Conservation (phyloP, 2,113 vertebrate species). For the Pogonocichla stellata region DNA sequence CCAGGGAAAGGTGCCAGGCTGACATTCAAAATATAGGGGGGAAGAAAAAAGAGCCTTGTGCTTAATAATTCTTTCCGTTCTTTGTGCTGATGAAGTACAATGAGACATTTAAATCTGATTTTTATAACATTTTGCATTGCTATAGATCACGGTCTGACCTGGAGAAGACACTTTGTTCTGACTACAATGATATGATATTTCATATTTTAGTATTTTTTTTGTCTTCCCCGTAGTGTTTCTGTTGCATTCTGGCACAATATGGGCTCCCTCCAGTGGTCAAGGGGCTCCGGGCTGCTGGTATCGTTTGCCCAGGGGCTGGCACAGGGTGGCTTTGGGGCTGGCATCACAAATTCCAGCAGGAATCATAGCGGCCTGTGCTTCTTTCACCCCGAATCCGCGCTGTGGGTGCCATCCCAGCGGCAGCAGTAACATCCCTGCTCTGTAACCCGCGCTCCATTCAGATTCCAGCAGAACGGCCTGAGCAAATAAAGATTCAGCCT, state of each 20-base stretch:
- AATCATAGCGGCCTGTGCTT: rapidly evolving
- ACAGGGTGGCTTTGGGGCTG: neutral
- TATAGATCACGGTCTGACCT: neutral
- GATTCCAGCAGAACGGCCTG: neutral
- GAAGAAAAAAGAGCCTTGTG: neutral
- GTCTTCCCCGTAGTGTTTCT: neutral
- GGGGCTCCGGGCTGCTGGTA: neutral
- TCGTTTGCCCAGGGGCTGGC: neutral
- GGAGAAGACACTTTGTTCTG: slow-evolving; percentile 30
- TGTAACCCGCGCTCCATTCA: rapidly evolving
- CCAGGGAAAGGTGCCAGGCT: neutral
- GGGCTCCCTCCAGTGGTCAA: slow-evolving; percentile 72
- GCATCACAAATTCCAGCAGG: rapidly evolving
- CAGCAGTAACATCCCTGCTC: neutral
- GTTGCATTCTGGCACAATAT: slow-evolving; percentile 51
- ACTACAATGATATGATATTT: slow-evolving; percentile 20
- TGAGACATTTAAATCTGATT: neutral
- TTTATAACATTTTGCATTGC: neutral
- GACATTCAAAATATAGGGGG: neutral
- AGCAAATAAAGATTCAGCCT: neutral
- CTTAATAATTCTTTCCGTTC: neutral
- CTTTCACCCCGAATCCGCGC: neutral
- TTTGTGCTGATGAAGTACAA: slow-evolving; percentile 17
- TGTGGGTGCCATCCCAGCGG: neutral
- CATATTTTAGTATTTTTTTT: neutral